Percentiles rank a stretch among this genome's conserved stretches.
phyloP scores from a whole-genome alignment of 2,888 invertebrate species.

The Xylophagus ater region DNA sequence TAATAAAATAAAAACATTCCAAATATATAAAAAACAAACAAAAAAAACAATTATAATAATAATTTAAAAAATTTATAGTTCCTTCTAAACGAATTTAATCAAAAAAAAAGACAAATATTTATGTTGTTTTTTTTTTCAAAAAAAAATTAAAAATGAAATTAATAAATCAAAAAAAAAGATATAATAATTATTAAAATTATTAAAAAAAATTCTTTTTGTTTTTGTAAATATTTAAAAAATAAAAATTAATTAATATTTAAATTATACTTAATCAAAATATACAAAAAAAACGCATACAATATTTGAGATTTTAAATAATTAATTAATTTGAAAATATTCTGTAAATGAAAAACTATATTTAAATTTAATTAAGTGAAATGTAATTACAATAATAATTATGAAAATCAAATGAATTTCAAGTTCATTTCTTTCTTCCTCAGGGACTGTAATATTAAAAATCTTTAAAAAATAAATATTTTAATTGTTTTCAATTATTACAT shows the following conservation, averaged over 20 bases:
- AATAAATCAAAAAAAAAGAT: no score
- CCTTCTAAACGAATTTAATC: conserved; percentile 1
- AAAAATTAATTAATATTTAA: background rate
- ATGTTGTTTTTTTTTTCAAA: no score
- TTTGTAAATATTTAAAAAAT: conserved; percentile 1
- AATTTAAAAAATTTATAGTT: background rate
- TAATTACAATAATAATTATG: background rate
- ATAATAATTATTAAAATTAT: no score
- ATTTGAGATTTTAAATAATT: background rate
- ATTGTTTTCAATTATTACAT: background rate
- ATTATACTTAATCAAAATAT: background rate
- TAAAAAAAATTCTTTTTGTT: background rate
- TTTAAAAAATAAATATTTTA: background rate
- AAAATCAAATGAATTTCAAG: background rate
- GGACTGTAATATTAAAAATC: conserved; percentile 7
- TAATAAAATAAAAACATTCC: background rate
- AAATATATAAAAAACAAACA: no score
- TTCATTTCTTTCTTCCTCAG: conserved; percentile 8
- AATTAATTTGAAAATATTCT: background rate
- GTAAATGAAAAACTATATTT: background rate
- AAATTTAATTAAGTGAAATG: background rate
- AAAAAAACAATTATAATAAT: background rate
- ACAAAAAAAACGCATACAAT: background rate
- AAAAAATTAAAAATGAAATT: no score
- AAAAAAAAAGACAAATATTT: background rate